Percentiles rank a stretch among this genome's conserved stretches.
phyloP scores from a whole-genome alignment of 2,888 invertebrate genomes.

The Lithophane semibrunnea region DNA sequence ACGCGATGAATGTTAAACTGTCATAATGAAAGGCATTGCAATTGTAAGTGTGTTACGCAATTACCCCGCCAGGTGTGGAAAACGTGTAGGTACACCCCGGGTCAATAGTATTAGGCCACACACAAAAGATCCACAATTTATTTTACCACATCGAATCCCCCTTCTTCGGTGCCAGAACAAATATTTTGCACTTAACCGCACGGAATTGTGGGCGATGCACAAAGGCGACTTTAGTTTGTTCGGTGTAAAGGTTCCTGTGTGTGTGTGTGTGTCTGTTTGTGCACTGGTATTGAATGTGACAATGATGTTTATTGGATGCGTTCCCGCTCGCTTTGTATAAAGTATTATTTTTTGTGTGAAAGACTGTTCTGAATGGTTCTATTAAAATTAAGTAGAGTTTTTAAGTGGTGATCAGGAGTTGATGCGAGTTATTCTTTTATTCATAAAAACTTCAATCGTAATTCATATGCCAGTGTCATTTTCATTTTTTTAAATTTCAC shows the following conservation, averaged over 20 bases:
- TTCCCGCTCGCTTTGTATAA: conserved; percentile 48
- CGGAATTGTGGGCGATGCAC: conserved; percentile 69
- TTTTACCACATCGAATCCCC: conserved; percentile 69
- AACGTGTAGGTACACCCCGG: conserved; percentile 41
- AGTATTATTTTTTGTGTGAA: conserved; percentile 39
- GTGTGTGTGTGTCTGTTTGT: conserved; percentile 59
- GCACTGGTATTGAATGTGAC: conserved; percentile 67
- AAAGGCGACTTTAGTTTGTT: conserved; percentile 70
- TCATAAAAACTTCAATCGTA: not conserved
- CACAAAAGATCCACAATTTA: conserved; percentile 71
- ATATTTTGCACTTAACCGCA: conserved; percentile 78
- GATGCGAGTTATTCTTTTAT: not conserved
- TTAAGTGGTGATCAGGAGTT: not conserved
- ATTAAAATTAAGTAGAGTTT: conserved; percentile 34
- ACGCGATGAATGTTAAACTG: not conserved
- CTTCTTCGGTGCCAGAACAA: conserved; percentile 73
- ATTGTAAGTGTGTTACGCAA: not conserved
- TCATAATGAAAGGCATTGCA: not conserved
- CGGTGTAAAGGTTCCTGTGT: conserved; percentile 40
- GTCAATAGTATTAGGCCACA: conserved; percentile 67
- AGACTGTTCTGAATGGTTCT: conserved; percentile 33
- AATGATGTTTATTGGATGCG: conserved; percentile 66
- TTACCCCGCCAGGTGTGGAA: conserved; percentile 21
- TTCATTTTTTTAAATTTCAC: not conserved
- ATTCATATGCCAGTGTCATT: not conserved